A percentile compares a stretch with the other conserved stretches of the same genome.
These are phyloP conservation scores for Onychomys leucogaster DNA, from an alignment of 2,797 vertebrate genomes.

Conservation along the genomic window DNA sequence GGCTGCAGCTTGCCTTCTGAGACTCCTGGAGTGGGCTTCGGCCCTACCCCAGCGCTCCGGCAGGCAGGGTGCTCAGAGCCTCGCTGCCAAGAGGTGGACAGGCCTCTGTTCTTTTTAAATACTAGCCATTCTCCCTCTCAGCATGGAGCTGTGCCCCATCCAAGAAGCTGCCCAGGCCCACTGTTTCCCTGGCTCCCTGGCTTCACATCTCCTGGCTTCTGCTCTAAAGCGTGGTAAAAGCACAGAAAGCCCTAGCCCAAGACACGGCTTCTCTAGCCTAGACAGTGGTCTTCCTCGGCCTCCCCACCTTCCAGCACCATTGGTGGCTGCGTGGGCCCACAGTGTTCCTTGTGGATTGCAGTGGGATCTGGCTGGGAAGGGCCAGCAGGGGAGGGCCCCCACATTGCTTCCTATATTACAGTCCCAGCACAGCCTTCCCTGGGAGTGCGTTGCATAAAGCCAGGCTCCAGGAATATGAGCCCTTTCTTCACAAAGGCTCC, in stretches of 20 bases:
- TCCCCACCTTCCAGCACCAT: not conserved
- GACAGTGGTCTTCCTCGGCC: not conserved
- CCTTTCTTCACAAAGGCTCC: not conserved
- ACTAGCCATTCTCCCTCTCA: conserved; percentile 22
- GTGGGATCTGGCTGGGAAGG: not conserved
- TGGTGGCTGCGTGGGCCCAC: not conserved
- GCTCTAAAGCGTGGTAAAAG: not conserved
- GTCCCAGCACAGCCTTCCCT: not conserved
- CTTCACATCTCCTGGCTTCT: not conserved
- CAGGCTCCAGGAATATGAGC: not conserved
- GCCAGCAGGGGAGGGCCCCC: not conserved
- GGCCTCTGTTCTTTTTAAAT: conserved; percentile 52
- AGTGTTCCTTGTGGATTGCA: not conserved
- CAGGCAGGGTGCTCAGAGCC: not conserved
- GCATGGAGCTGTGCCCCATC: not conserved
- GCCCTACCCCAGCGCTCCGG: not conserved
- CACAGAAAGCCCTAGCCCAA: not conserved
- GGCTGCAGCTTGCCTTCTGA: not conserved
- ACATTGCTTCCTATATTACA: not conserved
- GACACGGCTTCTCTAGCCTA: not conserved
- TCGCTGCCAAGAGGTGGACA: not conserved
- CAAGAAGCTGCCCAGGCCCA: not conserved
- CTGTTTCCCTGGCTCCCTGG: not conserved
- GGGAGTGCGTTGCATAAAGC: not conserved
- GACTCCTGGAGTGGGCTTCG: not conserved